phyloP scores from a whole-genome alignment of 2,888 invertebrate genomes.

The Phymatocera aterrima region DNA sequence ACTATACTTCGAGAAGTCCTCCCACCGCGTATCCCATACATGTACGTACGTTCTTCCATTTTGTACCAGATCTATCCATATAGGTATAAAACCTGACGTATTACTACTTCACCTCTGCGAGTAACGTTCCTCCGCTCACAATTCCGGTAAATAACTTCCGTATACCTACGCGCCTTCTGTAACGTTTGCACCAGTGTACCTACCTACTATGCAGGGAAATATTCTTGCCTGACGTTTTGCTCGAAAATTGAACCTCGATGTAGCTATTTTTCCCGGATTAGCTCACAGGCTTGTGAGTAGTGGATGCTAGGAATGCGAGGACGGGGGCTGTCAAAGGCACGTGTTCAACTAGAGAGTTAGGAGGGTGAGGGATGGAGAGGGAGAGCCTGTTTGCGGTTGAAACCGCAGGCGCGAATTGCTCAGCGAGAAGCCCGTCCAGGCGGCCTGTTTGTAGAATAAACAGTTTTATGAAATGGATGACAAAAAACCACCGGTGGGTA shows the following conservation, averaged over 20 bases:
- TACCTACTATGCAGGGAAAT: not conserved
- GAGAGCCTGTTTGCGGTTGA: conserved; percentile 29
- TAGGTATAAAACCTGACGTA: not conserved
- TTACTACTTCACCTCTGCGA: not conserved
- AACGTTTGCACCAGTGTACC: not conserved
- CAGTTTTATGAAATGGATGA: conserved; percentile 37
- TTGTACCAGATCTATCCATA: not conserved
- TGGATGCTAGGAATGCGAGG: conserved; percentile 34
- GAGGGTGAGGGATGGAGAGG: conserved; percentile 16
- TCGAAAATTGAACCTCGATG: conserved; percentile 32
- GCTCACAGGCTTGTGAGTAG: conserved; percentile 6
- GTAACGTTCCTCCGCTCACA: not conserved
- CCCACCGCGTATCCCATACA: too few relatives aligned
- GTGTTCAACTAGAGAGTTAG: conserved; percentile 58
- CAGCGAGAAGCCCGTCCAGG: conserved; percentile 3
- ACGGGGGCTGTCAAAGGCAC: conserved; percentile 64
- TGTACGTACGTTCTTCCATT: not conserved
- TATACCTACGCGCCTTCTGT: too few relatives aligned
- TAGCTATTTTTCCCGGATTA: conserved; percentile 42
- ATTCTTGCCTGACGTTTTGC: not conserved
- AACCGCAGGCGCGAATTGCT: conserved; percentile 42
- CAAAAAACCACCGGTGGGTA: not conserved
- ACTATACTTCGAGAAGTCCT: too few relatives aligned
- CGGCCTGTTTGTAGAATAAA: conserved; percentile 42
- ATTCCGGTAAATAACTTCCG: conserved; percentile 7